Conservation (phyloP, 2,888 invertebrate genomes). For the Parnassius smintheus region DNA sequence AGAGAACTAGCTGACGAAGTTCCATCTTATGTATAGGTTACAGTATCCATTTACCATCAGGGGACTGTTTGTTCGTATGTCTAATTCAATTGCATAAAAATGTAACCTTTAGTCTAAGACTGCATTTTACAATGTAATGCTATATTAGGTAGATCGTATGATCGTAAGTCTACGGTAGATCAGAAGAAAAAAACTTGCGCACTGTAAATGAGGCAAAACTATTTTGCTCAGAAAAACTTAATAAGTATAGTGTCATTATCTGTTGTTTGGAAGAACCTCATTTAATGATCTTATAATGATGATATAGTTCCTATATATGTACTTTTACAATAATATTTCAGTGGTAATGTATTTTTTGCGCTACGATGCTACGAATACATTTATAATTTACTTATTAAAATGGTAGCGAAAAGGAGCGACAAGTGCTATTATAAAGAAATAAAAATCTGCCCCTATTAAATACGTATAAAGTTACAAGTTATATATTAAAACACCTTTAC, state of each 20-base stretch:
- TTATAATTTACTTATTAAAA: too few relatives aligned
- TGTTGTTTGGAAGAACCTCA: neutral
- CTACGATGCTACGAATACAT: too few relatives aligned
- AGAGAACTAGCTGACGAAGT: too few relatives aligned
- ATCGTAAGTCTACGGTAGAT: too few relatives aligned
- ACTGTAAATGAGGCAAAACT: slow-evolving; percentile 16
- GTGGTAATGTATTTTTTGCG: neutral
- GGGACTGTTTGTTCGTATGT: neutral
- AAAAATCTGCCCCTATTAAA: too few relatives aligned
- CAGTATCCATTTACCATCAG: too few relatives aligned
- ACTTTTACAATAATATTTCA: neutral
- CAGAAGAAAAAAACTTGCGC: slow-evolving; percentile 1
- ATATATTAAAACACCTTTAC: too few relatives aligned
- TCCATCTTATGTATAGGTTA: too few relatives aligned
- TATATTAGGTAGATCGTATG: too few relatives aligned
- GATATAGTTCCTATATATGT: slow-evolving; percentile 6
- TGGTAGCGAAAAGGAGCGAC: too few relatives aligned
- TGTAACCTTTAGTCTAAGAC: neutral
- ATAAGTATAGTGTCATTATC: slow-evolving; percentile 10
- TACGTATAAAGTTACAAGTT: too few relatives aligned
- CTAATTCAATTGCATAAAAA: neutral
- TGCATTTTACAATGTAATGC: neutral
- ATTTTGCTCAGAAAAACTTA: slow-evolving; percentile 13
- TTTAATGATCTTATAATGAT: slow-evolving; percentile 24
- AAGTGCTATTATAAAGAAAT: too few relatives aligned